Base-by-base conservation (phyloP, 2,113 vertebrate genomes). In the Clarias magur region DNA sequence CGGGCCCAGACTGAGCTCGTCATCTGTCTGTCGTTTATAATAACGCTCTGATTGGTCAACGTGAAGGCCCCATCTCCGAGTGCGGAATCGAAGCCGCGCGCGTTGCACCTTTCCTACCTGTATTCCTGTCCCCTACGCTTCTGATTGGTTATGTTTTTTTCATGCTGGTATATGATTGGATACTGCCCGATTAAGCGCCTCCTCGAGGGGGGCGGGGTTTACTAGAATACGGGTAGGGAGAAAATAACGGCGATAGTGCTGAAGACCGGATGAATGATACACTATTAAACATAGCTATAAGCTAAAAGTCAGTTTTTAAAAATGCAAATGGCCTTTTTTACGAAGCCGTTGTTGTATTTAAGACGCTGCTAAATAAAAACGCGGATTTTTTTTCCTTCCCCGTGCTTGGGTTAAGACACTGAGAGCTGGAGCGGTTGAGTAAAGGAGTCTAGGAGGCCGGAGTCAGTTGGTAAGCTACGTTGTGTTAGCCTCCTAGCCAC, bases 401-500 rank as follows among this genome's bases (percentile, higher is more conserved):
- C 23, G 78, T 23, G 30, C 16, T n/a, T 60, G 38, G 57, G 30
- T 17, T 75, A 16, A 79, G 8, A 12, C 68, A 6, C 25, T 78
- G 30, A 3, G 70, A 76, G 15, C 72, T 56, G 70, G 81, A 83
- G 60, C 42, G 68, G 2, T 27, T 60, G 17, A 34, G n/a, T 38
- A 56, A 65, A 67, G 27, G 19, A 72, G 62, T 25, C n/a, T 38
- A 2, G 67, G 65, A 87, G 81, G 27, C 60, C 80, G 59, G 86
- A 83, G 59, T 83, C 78, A 83, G 80, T 83, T 57, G 86, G 86
- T 87, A 87, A 87, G 80, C 70, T 87, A 83, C 2, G 72, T 53
- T 62, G 53, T 1, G 54, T 25, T 80, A 86, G 85, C 85, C 25
- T 67, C 19, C 27, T 84, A 73, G n/a, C 57, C 30, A 38, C 30